Conservation (phyloP, 2,888 invertebrate species). For the Itoplectis maculator region DNA sequence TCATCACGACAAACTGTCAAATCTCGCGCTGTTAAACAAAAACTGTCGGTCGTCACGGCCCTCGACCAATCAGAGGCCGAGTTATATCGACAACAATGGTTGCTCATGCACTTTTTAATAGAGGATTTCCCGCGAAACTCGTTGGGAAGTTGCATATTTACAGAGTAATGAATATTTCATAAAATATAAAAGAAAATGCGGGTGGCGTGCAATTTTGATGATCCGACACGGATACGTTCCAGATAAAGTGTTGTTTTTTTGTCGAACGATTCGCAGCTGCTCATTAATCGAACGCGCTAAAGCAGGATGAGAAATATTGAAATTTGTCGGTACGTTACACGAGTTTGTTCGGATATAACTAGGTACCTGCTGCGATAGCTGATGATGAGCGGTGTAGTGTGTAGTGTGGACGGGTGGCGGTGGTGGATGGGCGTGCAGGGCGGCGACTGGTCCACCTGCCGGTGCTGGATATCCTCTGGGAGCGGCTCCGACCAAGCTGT, state of each 20-base stretch:
- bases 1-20: no score
- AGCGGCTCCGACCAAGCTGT: conserved; percentile 79
- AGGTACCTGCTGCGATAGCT: conserved; percentile 81
- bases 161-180: neutral
- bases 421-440: conserved; percentile 79
- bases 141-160: no score
- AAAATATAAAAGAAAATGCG: neutral
- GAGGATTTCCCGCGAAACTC: no score
- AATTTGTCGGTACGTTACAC: neutral
- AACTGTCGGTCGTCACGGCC: no score
- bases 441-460: conserved; percentile 80
- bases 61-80: no score
- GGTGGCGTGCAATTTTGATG: neutral
- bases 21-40: no score
- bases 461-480: conserved; percentile 81
- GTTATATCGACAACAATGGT: no score
- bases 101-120: no score
- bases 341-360: neutral
- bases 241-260: no score
- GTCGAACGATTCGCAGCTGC: no score
- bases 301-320: no score
- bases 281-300: no score
- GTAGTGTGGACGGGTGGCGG: conserved; percentile 79
- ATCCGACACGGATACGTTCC: neutral
- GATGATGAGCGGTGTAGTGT: conserved; percentile 81